Evolutionary conservation across 2,888 invertebrate genomes (phyloP), one percentile per base, ranked within the genome.

Genomic region (Cephus pygmeus): DNA sequence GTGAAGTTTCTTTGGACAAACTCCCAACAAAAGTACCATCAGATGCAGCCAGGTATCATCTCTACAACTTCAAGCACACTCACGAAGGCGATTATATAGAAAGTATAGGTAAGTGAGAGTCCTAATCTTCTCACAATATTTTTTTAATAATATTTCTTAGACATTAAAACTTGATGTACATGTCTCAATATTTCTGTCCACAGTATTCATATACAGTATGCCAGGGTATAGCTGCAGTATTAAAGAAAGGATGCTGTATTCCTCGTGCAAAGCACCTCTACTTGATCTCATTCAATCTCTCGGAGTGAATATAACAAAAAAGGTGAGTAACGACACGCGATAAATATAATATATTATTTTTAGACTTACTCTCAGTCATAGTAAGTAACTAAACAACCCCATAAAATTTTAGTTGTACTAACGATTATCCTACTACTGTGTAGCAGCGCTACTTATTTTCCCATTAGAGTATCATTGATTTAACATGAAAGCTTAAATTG

Each of bases 131-230:
- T 40, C 23, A 9, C 23, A 40, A 23, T 23, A 15, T 23, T 40
- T 15, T 23, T 2, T 6, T 15, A 1, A 40, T 9, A 40, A 40
- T 40, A 4, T 40, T 40, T 23, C 23, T 40, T 6, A 40, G 23
- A 40, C 6, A 6, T 40, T 40, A 40, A 6, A 40, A 23, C 23
- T 40, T 40, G 6, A 23, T 40, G 6, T 40, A 23, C 15, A 23
- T 23, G 6, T 15, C 30, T 30, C 71, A 69, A 69, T 69, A 33
- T n/a, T 75, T 76, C 69, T 77, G 73, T 83, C 73, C 93, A 77
- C 92, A 97, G 97, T 99, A 81, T 99, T 99, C 92, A 97, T 99
- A 88, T 99, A 99, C 92, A 98, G 99, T 12, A 98, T 99, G 97
- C 99, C 99, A 4, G 98, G 99, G 6, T 98, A 98, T 91, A 96